These are phyloP conservation scores for Stramonita haemastoma DNA, from an alignment of 2,888 invertebrate species.

Conservation along the genomic window DNA sequence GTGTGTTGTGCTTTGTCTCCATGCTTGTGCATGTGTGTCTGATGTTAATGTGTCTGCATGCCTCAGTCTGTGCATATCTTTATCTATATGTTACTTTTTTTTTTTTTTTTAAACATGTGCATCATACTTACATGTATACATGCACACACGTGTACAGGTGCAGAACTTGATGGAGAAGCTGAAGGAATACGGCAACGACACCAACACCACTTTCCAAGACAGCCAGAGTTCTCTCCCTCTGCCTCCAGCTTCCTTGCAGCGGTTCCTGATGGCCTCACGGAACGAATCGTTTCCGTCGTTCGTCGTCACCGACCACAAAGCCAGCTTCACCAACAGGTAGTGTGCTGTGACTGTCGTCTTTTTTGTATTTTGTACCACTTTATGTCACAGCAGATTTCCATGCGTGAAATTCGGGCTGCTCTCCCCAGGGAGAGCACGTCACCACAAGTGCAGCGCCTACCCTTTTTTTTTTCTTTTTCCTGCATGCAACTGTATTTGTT, in stretches of 20 bases:
- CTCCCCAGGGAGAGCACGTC: too few relatives aligned
- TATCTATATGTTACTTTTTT: background rate
- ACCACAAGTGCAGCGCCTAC: too few relatives aligned
- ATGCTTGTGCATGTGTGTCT: background rate
- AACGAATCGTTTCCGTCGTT: conserved; percentile 78
- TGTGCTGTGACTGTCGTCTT: too few relatives aligned
- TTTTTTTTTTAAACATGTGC: too few relatives aligned
- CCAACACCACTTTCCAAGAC: conserved; percentile 49
- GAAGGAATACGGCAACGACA: conserved; percentile 48
- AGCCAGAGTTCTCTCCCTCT: conserved; percentile 73
- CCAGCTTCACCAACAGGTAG: conserved; percentile 77
- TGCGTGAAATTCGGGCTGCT: too few relatives aligned
- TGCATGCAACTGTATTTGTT: too few relatives aligned
- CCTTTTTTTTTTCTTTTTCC: too few relatives aligned
- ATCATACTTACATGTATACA: background rate
- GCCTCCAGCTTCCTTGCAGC: conserved; percentile 92
- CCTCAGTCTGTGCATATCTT: background rate
- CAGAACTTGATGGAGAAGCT: conserved; percentile 54
- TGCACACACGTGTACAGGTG: background rate
- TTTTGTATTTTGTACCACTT: too few relatives aligned
- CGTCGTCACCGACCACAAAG: conserved; percentile 84
- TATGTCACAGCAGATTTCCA: too few relatives aligned
- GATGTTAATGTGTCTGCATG: background rate
- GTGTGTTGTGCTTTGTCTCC: background rate
- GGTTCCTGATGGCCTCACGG: conserved; percentile 84